Percentiles rank a stretch among this genome's conserved stretches.
These are phyloP conservation scores for Tridacna crocea DNA, from an alignment of 2,888 invertebrate genomes.

Conservation along the genomic window DNA sequence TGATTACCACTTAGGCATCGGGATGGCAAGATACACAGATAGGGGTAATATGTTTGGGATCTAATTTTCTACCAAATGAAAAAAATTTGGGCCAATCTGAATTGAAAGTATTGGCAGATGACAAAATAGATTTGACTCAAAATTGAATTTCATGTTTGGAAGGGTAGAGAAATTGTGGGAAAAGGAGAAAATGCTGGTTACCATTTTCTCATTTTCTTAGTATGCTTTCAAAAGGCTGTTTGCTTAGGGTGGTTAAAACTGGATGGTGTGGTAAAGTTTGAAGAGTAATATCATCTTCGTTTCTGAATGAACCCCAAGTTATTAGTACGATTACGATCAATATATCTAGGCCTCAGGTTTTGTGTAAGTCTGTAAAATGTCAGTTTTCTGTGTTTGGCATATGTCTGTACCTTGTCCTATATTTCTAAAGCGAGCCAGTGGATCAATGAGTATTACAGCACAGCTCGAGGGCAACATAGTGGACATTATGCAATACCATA, in stretches of 20 bases:
- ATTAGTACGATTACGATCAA: too few relatives aligned
- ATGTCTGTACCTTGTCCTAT: constrained; percentile 1
- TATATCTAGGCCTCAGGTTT: too few relatives aligned
- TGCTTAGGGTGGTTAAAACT: not conserved
- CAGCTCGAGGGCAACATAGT: constrained; percentile 14
- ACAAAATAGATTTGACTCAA: too few relatives aligned
- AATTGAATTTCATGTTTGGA: too few relatives aligned
- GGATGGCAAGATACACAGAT: too few relatives aligned
- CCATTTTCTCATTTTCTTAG: not conserved
- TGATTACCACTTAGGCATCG: too few relatives aligned
- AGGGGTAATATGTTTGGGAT: too few relatives aligned
- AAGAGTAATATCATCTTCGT: too few relatives aligned
- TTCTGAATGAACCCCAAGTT: too few relatives aligned
- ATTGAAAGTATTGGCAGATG: too few relatives aligned
- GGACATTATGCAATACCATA: constrained; percentile 22
- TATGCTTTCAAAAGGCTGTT: not conserved
- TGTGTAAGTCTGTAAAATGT: not conserved
- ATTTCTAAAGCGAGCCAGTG: constrained; percentile 52
- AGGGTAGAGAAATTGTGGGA: not conserved
- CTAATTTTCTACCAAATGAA: too few relatives aligned
- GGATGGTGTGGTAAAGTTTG: not conserved
- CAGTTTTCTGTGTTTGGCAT: not conserved
- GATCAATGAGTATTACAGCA: constrained; percentile 56
- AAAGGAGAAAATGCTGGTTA: not conserved
- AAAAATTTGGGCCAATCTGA: too few relatives aligned